A percentile compares a stretch with the other conserved stretches of the same genome.
These are phyloP conservation scores for Scaptomyza reducta DNA, from an alignment of 2,888 invertebrate genomes.

Conservation along the genomic window DNA sequence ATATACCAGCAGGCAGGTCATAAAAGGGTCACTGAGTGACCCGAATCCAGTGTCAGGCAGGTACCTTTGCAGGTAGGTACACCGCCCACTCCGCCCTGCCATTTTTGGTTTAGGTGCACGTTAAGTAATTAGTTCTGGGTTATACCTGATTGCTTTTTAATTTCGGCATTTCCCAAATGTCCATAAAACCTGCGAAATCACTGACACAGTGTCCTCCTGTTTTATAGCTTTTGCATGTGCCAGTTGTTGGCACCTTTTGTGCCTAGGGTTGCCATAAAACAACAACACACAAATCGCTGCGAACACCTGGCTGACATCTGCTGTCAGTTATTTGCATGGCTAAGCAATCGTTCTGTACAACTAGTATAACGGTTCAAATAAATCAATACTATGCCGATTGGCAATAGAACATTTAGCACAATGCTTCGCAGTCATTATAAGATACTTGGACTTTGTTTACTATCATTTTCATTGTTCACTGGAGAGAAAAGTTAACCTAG, in stretches of 20 bases:
- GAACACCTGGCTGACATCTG: conserved; percentile 27
- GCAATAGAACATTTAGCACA: conserved; percentile 11
- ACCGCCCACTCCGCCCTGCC: conserved; percentile 3
- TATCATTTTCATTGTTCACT: background rate
- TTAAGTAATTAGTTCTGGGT: conserved; percentile 42
- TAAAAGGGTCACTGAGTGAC: background rate
- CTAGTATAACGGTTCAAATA: conserved; percentile 8
- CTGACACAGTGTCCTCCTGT: conserved; percentile 1
- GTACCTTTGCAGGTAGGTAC: conserved; percentile 37
- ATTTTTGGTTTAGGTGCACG: conserved; percentile 11
- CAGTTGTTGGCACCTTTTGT: conserved; percentile 21
- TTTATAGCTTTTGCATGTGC: conserved; percentile 27
- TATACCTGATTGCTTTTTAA: conserved; percentile 62
- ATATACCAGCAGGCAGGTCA: conserved; percentile 29
- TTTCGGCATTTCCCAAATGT: conserved; percentile 42
- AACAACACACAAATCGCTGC: conserved; percentile 13
- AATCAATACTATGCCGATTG: conserved; percentile 21
- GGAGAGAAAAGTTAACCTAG: background rate
- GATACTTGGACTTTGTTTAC: background rate
- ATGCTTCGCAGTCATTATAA: background rate
- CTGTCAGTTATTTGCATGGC: conserved; percentile 10
- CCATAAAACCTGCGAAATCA: conserved; percentile 1
- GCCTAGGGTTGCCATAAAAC: conserved; percentile 20
- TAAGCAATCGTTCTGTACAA: background rate
- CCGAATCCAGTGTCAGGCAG: background rate